Conservation (phyloP, 64 coral and sea anemone species). For the Hydrozoanthus tunicans region DNA sequence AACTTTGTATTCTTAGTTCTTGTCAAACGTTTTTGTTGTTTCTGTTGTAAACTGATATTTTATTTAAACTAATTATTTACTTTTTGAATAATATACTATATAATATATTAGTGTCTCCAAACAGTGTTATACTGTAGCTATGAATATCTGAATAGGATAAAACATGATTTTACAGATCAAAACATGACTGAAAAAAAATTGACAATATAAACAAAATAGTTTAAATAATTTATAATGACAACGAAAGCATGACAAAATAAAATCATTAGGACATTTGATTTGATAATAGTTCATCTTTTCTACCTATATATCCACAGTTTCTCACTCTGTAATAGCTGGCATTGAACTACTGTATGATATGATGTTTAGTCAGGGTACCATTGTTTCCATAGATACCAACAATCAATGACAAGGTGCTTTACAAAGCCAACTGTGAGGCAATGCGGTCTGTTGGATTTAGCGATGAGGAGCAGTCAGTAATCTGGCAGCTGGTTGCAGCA, state of each 20-base stretch:
- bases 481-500: conserved; percentile 93
- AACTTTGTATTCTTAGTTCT: too few relatives aligned
- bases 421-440: conserved; percentile 84
- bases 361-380: not conserved
- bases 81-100: too few relatives aligned
- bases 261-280: not conserved
- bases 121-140: too few relatives aligned
- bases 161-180: too few relatives aligned
- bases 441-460: conserved; percentile 91
- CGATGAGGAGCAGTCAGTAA: conserved; percentile 69
- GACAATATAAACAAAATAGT: too few relatives aligned
- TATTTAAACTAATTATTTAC: too few relatives aligned
- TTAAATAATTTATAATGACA: not conserved
- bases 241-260: not conserved
- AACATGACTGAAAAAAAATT: not conserved
- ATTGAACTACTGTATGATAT: not conserved
- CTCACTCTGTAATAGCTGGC: too few relatives aligned
- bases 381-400: conserved; percentile 50
- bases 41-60: too few relatives aligned
- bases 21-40: too few relatives aligned
- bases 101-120: too few relatives aligned
- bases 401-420: conserved; percentile 82
- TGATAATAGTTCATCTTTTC: not conserved
- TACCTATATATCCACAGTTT: not conserved
- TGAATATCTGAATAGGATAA: too few relatives aligned